These are phyloP conservation scores for Nanger granti DNA, from an alignment of 2,113 vertebrate species.

Conservation along the genomic window DNA sequence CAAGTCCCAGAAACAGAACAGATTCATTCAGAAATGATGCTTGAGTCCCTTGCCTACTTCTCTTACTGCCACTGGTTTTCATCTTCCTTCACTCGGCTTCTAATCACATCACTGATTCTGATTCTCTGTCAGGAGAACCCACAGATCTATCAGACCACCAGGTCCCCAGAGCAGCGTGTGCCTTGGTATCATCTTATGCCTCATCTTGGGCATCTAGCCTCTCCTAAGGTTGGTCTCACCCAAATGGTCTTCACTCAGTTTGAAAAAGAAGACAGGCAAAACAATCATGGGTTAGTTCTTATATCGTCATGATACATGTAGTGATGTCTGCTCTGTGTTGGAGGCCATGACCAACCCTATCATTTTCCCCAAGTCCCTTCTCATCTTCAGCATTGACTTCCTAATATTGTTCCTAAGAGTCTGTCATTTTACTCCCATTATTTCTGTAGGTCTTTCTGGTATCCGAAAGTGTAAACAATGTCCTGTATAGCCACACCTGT, in stretches of 20 bases:
- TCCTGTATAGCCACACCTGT: neutral
- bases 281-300: neutral
- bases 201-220: neutral
- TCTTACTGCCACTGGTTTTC: too few relatives aligned
- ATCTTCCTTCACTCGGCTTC: too few relatives aligned
- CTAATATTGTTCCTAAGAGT: neutral
- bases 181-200: neutral
- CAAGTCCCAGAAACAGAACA: too few relatives aligned
- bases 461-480: neutral
- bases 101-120: too few relatives aligned
- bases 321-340: neutral
- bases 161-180: neutral
- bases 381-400: neutral
- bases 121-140: too few relatives aligned
- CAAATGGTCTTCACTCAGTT: neutral
- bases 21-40: too few relatives aligned
- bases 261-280: neutral
- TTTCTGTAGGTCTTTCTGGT: neutral
- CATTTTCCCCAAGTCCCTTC: neutral
- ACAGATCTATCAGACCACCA: too few relatives aligned
- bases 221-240: neutral
- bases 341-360: neutral
- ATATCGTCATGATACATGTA: neutral
- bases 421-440: neutral
- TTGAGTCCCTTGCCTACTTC: too few relatives aligned